phyloP scores from a whole-genome alignment of 2,888 invertebrate genomes.

The Heliothis peltigera region DNA sequence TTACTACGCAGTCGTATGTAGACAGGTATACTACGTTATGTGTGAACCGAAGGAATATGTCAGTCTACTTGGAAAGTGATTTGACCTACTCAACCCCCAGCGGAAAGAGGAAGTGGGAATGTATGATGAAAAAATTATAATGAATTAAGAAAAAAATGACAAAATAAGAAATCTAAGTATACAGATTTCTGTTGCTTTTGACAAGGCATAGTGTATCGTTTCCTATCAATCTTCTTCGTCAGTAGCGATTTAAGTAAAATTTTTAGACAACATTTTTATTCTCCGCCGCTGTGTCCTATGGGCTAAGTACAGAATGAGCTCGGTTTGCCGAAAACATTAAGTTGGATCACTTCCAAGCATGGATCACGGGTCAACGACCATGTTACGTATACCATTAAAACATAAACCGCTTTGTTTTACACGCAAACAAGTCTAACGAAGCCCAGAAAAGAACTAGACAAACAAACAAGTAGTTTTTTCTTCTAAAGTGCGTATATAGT shows the following conservation, averaged over 20 bases:
- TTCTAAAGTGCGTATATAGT: slow-evolving; percentile 5
- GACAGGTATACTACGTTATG: neutral
- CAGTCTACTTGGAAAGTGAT: slow-evolving; percentile 32
- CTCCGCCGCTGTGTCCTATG: slow-evolving; percentile 5
- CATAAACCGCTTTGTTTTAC: slow-evolving; percentile 48
- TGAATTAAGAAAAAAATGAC: slow-evolving; percentile 36
- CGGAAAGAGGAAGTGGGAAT: slow-evolving; percentile 34
- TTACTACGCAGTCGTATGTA: neutral
- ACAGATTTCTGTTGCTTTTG: too few relatives aligned
- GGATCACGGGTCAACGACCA: slow-evolving; percentile 65
- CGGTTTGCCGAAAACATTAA: slow-evolving; percentile 50
- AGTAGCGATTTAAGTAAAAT: neutral
- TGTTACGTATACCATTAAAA: slow-evolving; percentile 41
- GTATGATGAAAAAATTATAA: slow-evolving; percentile 21
- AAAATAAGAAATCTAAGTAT: too few relatives aligned
- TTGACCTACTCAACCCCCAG: slow-evolving; percentile 41
- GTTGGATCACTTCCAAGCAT: slow-evolving; percentile 67
- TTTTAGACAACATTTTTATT: neutral
- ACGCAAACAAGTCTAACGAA: slow-evolving; percentile 64
- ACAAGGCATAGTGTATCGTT: too few relatives aligned
- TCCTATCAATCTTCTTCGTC: neutral
- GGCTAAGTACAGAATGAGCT: slow-evolving; percentile 32
- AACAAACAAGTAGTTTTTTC: slow-evolving; percentile 33
- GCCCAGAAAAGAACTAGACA: slow-evolving; percentile 50
- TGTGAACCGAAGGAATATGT: slow-evolving; percentile 16